A percentile compares a stretch with the other conserved stretches of the same genome.
Evolutionary conservation across 2,797 vertebrate genomes (phyloP).

Genomic region (Percopsis omiscomaycus): DNA sequence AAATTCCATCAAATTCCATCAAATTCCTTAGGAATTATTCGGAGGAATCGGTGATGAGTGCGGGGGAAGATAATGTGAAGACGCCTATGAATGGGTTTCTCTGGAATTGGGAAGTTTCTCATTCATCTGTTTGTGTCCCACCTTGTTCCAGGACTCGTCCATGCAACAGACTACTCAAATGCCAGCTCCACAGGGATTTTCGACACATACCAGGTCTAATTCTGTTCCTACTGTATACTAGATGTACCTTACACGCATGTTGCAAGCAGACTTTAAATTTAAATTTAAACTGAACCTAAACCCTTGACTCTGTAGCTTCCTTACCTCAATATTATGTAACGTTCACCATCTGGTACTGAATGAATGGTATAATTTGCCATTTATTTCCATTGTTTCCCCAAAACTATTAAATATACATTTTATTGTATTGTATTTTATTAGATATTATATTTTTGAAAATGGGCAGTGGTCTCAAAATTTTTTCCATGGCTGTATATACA

Average conservation of each 20-base stretch:
- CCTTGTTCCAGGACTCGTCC: slow-evolving; percentile 78
- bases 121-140: not conserved
- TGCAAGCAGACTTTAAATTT: too few species aligned
- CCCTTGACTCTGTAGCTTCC: too few species aligned
- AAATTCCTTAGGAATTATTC: slow-evolving; percentile 39
- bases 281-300: too few species aligned
- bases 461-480: not conserved
- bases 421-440: too few species aligned
- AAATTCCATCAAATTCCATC: too few species aligned
- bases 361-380: too few species aligned
- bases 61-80: not conserved
- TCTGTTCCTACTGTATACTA: not conserved
- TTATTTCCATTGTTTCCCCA: too few species aligned
- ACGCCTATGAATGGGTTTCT: not conserved
- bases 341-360: too few species aligned
- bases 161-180: slow-evolving; percentile 94
- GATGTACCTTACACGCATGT: too few species aligned
- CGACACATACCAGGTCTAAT: slow-evolving; percentile 87
- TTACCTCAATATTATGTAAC: too few species aligned
- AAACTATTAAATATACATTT: too few species aligned
- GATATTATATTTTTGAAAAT: too few species aligned
- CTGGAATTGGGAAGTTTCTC: not conserved
- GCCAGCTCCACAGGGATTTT: slow-evolving; percentile 92
- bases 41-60: not conserved
- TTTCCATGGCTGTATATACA: slow-evolving; percentile 22